These are phyloP conservation scores for Dasyurus viverrinus DNA, from an alignment of 2,113 vertebrate species.

Conservation along the genomic window DNA sequence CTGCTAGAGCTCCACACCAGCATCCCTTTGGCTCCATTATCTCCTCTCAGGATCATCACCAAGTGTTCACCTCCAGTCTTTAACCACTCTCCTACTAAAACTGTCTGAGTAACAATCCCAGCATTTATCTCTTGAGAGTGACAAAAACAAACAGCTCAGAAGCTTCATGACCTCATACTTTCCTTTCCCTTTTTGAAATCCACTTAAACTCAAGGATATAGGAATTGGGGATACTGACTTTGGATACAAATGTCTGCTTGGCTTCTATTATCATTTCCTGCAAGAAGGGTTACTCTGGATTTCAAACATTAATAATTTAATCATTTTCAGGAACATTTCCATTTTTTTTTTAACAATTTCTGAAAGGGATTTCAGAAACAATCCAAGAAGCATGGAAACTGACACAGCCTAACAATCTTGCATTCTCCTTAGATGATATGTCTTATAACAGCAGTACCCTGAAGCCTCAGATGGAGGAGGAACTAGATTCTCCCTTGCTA, in stretches of 20 bases:
- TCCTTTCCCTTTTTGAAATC: background rate
- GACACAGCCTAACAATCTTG: background rate
- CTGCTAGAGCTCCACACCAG: background rate
- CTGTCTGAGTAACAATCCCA: background rate
- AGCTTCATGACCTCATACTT: background rate
- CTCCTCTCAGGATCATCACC: background rate
- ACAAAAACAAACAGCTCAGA: background rate
- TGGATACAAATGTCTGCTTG: background rate
- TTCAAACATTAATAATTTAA: background rate
- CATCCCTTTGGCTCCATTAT: background rate
- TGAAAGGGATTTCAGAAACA: background rate
- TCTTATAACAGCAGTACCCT: slow-evolving; percentile 85
- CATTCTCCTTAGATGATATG: slow-evolving; percentile 75
- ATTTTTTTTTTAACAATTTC: background rate
- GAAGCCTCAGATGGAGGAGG: slow-evolving; percentile 71
- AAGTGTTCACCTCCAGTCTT: background rate
- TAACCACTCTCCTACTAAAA: background rate
- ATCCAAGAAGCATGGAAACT: background rate
- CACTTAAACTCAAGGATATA: background rate
- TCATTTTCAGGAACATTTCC: background rate
- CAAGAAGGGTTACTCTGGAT: background rate
- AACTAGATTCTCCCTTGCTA: slow-evolving; percentile 83
- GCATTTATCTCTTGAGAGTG: background rate
- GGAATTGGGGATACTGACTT: background rate
- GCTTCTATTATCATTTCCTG: background rate